A percentile compares a stretch with the other conserved stretches of the same genome.
These are phyloP conservation scores for Pica pica DNA, from an alignment of 2,113 vertebrate genomes.

Conservation along the genomic window DNA sequence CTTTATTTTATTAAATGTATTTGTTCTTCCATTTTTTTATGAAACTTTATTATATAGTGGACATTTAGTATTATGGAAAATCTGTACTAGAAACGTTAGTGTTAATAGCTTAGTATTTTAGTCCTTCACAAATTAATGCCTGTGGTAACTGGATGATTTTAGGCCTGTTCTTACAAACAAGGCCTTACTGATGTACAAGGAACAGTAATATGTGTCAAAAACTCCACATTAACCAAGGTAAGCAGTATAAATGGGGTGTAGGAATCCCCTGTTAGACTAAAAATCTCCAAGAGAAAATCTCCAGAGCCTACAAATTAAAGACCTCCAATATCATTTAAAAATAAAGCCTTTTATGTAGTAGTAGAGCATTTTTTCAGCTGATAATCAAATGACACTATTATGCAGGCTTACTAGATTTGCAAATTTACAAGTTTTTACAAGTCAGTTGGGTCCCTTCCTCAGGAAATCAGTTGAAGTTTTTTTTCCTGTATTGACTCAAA, in stretches of 20 bases:
- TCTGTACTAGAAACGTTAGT: conserved; percentile 9
- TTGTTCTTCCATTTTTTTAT: conserved; percentile 19
- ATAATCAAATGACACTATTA: conserved; percentile 80
- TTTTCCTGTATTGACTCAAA: conserved; percentile 75
- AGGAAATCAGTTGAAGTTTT: conserved; percentile 80
- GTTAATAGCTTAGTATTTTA: conserved; percentile 66
- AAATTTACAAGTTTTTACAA: conserved; percentile 81
- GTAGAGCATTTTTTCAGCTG: conserved; percentile 68
- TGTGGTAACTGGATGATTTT: conserved; percentile 64
- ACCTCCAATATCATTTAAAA: conserved; percentile 74
- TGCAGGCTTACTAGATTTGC: conserved; percentile 78
- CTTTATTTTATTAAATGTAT: not conserved
- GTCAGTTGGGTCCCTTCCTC: conserved; percentile 79
- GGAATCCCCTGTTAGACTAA: conserved; percentile 62
- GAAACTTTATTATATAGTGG: not conserved
- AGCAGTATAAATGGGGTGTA: conserved; percentile 63
- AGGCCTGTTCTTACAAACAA: conserved; percentile 65
- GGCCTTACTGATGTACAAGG: conserved; percentile 60
- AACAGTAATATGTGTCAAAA: conserved; percentile 64
- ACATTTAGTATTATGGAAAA: conserved; percentile 2
- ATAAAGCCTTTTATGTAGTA: conserved; percentile 75
- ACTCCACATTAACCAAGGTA: conserved; percentile 60
- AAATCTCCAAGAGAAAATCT: conserved; percentile 65
- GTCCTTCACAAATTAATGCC: conserved; percentile 57
- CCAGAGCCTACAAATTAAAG: conserved; percentile 70